These are phyloP conservation scores for Sminthurinus signatus DNA, from an alignment of 1,140 invertebrate genomes.

Conservation along the genomic window DNA sequence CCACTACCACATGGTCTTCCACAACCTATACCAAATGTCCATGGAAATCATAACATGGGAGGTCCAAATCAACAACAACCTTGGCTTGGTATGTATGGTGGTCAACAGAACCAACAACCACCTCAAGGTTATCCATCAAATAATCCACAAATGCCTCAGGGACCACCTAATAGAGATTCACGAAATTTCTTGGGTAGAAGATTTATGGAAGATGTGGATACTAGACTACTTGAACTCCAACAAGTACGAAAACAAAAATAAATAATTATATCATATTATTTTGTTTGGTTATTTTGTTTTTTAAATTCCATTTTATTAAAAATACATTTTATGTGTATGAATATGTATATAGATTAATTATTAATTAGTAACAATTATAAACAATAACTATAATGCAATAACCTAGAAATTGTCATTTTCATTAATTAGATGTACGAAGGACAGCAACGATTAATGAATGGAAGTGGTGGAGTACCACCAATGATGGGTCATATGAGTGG, in stretches of 20 bases:
- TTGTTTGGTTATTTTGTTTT: no score
- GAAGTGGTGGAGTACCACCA: slow-evolving; percentile 21
- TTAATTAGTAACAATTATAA: no score
- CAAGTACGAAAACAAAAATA: slow-evolving; percentile 23
- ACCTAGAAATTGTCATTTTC: no score
- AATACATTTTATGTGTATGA: neutral
- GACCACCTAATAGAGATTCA: slow-evolving; percentile 7
- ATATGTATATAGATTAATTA: slow-evolving; percentile 1
- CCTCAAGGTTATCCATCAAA: slow-evolving; percentile 12
- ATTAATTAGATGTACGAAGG: slow-evolving; percentile 28
- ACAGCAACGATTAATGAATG: slow-evolving; percentile 33
- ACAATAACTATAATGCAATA: no score
- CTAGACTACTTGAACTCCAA: slow-evolving; percentile 29
- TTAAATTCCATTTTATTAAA: no score
- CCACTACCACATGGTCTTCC: slow-evolving; percentile 12
- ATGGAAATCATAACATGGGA: slow-evolving; percentile 1
- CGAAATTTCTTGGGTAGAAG: slow-evolving; percentile 32
- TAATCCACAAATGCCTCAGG: slow-evolving; percentile 15
- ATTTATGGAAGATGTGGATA: slow-evolving; percentile 35
- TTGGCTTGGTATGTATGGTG: slow-evolving; percentile 24
- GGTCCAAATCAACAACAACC: slow-evolving; percentile 10
- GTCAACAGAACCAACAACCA: slow-evolving; percentile 12
- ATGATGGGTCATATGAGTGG: slow-evolving; percentile 35
- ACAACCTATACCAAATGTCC: slow-evolving; percentile 17
- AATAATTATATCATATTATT: no score